Evolutionary conservation across 2,113 vertebrate species (phyloP).

Genomic region (Sterna hirundo): DNA sequence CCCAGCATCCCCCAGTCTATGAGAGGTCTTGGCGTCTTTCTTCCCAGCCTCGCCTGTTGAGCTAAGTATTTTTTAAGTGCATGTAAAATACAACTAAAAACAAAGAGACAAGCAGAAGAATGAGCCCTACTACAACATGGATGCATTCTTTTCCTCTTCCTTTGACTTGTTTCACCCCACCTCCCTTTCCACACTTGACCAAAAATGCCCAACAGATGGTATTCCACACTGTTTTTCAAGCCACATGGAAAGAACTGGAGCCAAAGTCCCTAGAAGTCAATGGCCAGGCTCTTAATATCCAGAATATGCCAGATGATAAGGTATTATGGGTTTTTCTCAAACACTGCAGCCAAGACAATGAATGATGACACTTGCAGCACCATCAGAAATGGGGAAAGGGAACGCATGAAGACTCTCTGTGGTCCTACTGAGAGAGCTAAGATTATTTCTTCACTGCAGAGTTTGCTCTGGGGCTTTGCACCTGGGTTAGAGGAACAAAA

Average conservation of each 20-base stretch:
- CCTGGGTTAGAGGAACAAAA: neutral
- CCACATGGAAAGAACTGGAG: neutral
- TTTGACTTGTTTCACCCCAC: neutral
- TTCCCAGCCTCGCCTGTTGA: constrained; percentile 4
- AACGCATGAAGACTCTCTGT: neutral
- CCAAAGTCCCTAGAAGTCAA: neutral
- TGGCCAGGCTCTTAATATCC: neutral
- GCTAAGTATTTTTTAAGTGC: constrained; percentile 50
- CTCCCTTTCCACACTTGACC: neutral
- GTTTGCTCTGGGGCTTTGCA: neutral
- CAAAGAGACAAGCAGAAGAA: constrained; percentile 56
- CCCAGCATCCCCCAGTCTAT: constrained; percentile 44
- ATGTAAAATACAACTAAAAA: constrained; percentile 50
- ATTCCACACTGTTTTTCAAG: neutral
- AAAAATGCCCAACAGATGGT: neutral
- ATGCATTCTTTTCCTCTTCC: neutral
- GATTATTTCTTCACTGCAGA: neutral
- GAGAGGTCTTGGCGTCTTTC: constrained; percentile 57
- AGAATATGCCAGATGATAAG: neutral
- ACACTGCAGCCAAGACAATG: neutral
- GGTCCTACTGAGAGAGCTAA: neutral
- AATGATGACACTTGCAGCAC: neutral
- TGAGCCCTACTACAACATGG: constrained; percentile 7
- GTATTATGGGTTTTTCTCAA: neutral
- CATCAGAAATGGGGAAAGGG: neutral